These are phyloP conservation scores for Leptodactylus fuscus DNA, from an alignment of 2,113 vertebrate genomes.

Conservation along the genomic window DNA sequence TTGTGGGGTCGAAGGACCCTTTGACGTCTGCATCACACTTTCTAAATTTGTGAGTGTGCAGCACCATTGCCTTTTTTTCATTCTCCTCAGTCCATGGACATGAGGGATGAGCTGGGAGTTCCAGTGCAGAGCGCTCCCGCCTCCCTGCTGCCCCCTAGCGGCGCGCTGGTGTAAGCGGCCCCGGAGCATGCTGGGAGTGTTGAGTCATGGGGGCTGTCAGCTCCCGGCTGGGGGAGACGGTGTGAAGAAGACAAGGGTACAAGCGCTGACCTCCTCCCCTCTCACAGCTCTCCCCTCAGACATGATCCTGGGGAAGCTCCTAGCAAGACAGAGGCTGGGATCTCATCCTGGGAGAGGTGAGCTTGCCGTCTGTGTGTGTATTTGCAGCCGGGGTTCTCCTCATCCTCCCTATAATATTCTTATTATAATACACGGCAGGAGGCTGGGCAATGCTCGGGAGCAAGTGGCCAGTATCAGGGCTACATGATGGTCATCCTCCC, in stretches of 20 bases:
- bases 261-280: slow-evolving; percentile 34
- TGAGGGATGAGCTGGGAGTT: neutral
- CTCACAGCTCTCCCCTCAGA: neutral
- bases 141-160: slow-evolving; percentile 42
- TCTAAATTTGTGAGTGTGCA: too few species aligned
- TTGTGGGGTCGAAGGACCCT: too few species aligned
- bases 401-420: slow-evolving; percentile 32
- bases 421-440: slow-evolving; percentile 2
- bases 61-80: too few species aligned
- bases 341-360: slow-evolving; percentile 45
- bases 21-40: too few species aligned
- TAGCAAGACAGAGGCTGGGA: neutral
- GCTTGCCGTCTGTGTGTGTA: neutral
- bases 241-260: slow-evolving; percentile 34
- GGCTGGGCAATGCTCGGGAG: too few species aligned
- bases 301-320: slow-evolving; percentile 2
- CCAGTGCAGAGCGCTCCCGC: too few species aligned
- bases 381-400: neutral
- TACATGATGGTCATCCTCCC: too few species aligned
- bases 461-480: too few species aligned
- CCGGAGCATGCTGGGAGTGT: slow-evolving; percentile 55
- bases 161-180: neutral
- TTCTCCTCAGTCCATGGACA: too few species aligned
- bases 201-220: slow-evolving; percentile 46
- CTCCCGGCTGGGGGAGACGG: slow-evolving; percentile 46